These are phyloP conservation scores for Drosophila pectinifera DNA, from an alignment of 1,140 invertebrate species.

Conservation along the genomic window DNA sequence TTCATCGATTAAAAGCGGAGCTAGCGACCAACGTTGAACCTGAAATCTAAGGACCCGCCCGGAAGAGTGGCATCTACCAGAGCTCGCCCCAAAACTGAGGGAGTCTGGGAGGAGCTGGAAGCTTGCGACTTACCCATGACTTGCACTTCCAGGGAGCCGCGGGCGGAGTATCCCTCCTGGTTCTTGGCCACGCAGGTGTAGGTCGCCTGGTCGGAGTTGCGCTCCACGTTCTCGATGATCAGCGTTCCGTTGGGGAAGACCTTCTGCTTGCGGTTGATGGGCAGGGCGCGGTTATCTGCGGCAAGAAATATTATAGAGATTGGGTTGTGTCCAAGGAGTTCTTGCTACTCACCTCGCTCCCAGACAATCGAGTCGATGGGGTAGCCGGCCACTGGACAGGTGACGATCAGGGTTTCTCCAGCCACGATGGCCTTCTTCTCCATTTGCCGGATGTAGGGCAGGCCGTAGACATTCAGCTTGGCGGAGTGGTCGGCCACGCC, in stretches of 20 bases:
- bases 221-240: conserved; percentile 96
- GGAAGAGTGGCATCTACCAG: conserved; percentile 29
- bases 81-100: conserved; percentile 14
- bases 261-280: conserved; percentile 97
- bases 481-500: conserved; percentile 94
- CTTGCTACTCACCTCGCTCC: conserved; percentile 89
- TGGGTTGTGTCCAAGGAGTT: no score
- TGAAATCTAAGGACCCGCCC: conserved; percentile 56
- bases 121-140: conserved; percentile 95
- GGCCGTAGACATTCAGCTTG: conserved; percentile 95
- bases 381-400: conserved; percentile 97
- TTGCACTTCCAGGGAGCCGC: conserved; percentile 95
- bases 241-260: conserved; percentile 97
- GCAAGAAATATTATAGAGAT: no score
- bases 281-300: conserved; percentile 88
- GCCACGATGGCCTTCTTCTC: conserved; percentile 97
- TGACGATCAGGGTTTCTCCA: conserved; percentile 94
- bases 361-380: conserved; percentile 97
- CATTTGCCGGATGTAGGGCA: conserved; percentile 95
- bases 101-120: conserved; percentile 29
- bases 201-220: conserved; percentile 95
- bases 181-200: conserved; percentile 97
- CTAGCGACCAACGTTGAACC: conserved; percentile 65
- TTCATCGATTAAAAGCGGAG: conserved; percentile 16
- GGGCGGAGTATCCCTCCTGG: conserved; percentile 94